Base-by-base conservation (phyloP, 2,113 vertebrate genomes). In the Regulus satrapa region DNA sequence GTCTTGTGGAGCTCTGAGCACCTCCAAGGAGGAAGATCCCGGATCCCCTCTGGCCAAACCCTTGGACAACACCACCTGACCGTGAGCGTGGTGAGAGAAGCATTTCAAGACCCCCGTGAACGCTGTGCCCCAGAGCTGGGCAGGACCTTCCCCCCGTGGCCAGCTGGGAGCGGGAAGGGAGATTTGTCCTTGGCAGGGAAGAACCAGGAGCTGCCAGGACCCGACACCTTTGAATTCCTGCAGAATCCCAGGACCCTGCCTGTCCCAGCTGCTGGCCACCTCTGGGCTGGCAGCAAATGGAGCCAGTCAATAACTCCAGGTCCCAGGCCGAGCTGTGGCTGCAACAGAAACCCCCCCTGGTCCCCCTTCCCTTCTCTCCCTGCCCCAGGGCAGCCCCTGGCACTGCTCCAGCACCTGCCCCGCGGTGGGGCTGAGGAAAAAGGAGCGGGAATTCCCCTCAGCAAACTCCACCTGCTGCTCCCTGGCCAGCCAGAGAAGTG, bases 321-420 rank as follows among this genome's bases (percentile, higher is more conserved):
- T 28, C 56, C 68, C 48, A n/a, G n/a, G n/a, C n/a, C 2, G 2
- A 61, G 45, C 72, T 14, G 9, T 9, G 8, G 46, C 8, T 3
- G 17, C 18, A 34, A 3, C 16, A 56, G 46, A 14, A 61, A 6
- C 36, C 2, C 14, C 2, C 14, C 7, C 0, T 2, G 17, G 17
- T 8, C 23, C 7, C 48, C 16, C 48, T 15, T 12, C 18, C 32
- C 29, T 28, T 15, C 29, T 25, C 6, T 15, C 72, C 20, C 36
- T 23, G 7, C 32, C 43, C 40, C 31, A 3, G 13, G 16, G 13
- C 40, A 40, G 40, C 40, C 40, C 40, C 40, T 40, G 40, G 40
- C 40, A 40, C 40, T 40, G 40, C 40, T 14, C 40, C 40, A 40
- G 40, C 40, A 40, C 40, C 41, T 19, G 17, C 38, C 43, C 49